Percentiles rank a stretch among this genome's conserved stretches.
Conservation (phyloP, 2,797 vertebrate species). For the Cossypha heuglini region DNA sequence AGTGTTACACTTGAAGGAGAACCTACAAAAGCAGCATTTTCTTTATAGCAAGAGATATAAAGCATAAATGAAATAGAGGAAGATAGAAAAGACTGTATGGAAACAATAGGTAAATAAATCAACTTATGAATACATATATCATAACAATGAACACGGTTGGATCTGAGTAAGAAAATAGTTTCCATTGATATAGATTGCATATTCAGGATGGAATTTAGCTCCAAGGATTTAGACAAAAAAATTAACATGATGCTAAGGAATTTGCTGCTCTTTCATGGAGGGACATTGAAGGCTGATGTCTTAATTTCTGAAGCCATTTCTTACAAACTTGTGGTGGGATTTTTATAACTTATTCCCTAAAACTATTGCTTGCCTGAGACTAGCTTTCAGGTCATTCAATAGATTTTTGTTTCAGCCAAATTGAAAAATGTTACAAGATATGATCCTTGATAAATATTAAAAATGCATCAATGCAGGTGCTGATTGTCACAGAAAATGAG, state of each 20-base stretch:
- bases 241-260: background rate
- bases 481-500: background rate
- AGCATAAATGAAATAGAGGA: background rate
- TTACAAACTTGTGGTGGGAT: accelerated
- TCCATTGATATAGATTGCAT: background rate
- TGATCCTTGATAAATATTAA: background rate
- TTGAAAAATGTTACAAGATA: background rate
- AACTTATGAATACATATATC: background rate
- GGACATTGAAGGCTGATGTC: background rate
- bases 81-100: background rate
- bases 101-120: background rate
- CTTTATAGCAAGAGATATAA: background rate
- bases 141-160: accelerated
- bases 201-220: background rate
- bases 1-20: background rate
- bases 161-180: background rate
- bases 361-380: background rate
- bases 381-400: background rate
- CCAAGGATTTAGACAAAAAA: background rate
- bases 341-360: background rate
- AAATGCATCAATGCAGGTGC: background rate
- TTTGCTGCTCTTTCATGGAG: background rate
- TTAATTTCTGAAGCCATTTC: background rate
- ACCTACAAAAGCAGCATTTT: background rate
- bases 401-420: background rate